Evolutionary conservation across 2,888 invertebrate genomes (phyloP), one percentile per base, ranked within the genome.

Genomic region (Papilio gigon): DNA sequence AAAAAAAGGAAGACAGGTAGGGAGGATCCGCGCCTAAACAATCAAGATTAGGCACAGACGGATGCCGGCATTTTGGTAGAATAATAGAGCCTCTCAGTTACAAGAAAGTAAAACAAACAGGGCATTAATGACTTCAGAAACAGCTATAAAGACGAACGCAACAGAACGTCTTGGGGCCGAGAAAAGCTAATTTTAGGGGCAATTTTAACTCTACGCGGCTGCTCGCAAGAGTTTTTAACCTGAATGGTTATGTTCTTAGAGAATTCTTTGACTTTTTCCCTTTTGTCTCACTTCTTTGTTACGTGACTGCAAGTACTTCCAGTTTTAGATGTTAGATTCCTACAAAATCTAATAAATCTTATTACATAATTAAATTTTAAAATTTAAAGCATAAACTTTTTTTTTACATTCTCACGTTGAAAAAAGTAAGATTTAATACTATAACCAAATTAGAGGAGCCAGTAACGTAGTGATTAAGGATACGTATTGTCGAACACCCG

Each of bases 91-190:
- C 65, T 42, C 56, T 56, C 56, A 44, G 56, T 65, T 17, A 44
- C 44, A 37, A 65, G 44, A 65, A 70, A 65, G 65, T 61, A 69
- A 69, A 70, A 61, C 69, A 70, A 65, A 65, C 61, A 62, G 44
- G n/a, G 65, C 65, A 61, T 70, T 70, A 70, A 70, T 65, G 69
- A 70, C 61, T 70, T 70, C 61, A 56, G 69, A 70, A 70, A 70
- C 65, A 70, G 65, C 62, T 65, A 70, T 70, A 70, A 70, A 70
- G 69, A 44, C 27, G 47, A 60, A 62, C 61, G 56, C 69, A 65
- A 65, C 62, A 56, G 67, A 62, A 69, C 47, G 42, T 44, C 65
- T 69, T 53, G 50, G 59, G 42, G 64, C 59, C 65, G 61, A 35
- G 69, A 47, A 69, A 62, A 56, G 69, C 69, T 69, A 69, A 69